Conservation (phyloP, 2,797 vertebrate species). For the Atherinosoma microstoma region DNA sequence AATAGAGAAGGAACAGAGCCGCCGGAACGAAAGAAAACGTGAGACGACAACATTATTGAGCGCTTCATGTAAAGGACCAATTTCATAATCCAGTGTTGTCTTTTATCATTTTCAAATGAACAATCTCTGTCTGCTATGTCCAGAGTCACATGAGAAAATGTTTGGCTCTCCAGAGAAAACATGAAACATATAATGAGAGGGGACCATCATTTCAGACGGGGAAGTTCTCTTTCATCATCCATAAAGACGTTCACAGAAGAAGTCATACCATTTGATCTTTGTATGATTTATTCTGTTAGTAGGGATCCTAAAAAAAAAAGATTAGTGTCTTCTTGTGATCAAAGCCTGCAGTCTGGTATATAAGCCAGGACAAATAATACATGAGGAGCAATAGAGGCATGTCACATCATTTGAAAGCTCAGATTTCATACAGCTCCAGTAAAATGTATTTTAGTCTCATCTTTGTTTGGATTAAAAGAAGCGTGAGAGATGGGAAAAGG, state of each 20-base stretch:
- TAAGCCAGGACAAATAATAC: slow-evolving; percentile 6
- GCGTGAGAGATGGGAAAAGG: not conserved
- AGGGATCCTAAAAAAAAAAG: not conserved
- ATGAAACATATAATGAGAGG: not conserved
- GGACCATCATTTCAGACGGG: not conserved
- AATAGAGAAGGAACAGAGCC: not conserved
- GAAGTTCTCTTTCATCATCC: slow-evolving; percentile 16
- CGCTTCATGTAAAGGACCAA: not conserved
- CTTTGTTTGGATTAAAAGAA: not conserved
- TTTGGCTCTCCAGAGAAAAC: not conserved
- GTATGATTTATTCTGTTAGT: slow-evolving; percentile 23
- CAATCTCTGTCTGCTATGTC: not conserved
- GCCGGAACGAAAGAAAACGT: not conserved
- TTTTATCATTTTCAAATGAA: not conserved
- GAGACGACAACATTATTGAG: not conserved
- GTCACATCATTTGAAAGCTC: not conserved
- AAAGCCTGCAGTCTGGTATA: not conserved
- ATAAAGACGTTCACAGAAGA: slow-evolving; percentile 10
- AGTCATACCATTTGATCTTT: slow-evolving; percentile 26
- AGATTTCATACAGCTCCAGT: not conserved
- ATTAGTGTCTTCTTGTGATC: slow-evolving; percentile 7
- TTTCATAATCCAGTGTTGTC: not conserved
- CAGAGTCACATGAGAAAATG: not conserved
- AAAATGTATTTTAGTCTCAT: not conserved
- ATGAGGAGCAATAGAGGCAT: not conserved